These are phyloP conservation scores for Drosophila littoralis DNA, from an alignment of 1,140 invertebrate genomes.

Conservation along the genomic window DNA sequence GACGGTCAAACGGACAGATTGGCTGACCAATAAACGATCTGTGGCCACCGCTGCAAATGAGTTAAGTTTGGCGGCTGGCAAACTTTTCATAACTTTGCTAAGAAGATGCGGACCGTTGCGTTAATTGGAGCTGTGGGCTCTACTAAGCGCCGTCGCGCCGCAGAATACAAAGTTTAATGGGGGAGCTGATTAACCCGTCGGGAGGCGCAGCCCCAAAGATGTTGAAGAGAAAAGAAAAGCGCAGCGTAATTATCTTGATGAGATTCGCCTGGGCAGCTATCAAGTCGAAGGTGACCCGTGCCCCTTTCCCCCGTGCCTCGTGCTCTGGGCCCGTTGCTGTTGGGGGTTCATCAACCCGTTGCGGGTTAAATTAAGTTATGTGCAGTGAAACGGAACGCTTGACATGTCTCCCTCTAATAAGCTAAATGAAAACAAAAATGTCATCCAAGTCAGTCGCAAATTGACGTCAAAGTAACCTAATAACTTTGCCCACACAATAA, in stretches of 20 bases:
- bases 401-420: conserved; percentile 70
- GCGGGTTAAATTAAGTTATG: conserved; percentile 67
- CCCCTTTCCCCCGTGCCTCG: too few relatives aligned
- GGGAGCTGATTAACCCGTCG: conserved; percentile 68
- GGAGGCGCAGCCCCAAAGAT: conserved; percentile 30
- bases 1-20: neutral
- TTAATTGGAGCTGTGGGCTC: conserved; percentile 67
- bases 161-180: conserved; percentile 61
- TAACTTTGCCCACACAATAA: conserved; percentile 75
- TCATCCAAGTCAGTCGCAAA: conserved; percentile 48
- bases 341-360: conserved; percentile 51
- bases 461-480: conserved; percentile 66
- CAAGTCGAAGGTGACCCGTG: conserved; percentile 36
- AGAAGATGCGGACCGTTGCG: conserved; percentile 41
- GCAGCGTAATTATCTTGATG: conserved; percentile 70
- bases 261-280: conserved; percentile 53
- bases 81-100: conserved; percentile 70
- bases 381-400: conserved; percentile 35
- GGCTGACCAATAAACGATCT: conserved; percentile 62
- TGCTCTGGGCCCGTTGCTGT: too few relatives aligned
- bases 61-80: conserved; percentile 71
- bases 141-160: conserved; percentile 40
- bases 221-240: conserved; percentile 6
- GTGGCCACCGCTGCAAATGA: conserved; percentile 71
- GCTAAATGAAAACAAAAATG: conserved; percentile 80